Evolutionary conservation across 2,797 vertebrate genomes (phyloP).

Genomic region (Harpagifer antarcticus): DNA sequence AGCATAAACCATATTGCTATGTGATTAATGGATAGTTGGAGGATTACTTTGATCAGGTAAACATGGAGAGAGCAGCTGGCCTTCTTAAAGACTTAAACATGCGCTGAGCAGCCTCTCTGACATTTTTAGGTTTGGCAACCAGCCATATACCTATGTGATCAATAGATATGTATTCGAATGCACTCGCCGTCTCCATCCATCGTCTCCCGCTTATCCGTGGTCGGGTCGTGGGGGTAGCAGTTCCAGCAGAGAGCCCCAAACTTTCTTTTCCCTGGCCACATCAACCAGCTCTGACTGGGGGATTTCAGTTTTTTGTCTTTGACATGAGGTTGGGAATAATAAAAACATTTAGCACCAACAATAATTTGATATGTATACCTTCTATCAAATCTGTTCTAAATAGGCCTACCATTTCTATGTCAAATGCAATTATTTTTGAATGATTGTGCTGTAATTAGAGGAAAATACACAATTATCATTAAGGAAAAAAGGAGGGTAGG

Average conservation of each 20-base stretch:
- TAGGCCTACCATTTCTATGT: not conserved
- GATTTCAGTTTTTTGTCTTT: not conserved
- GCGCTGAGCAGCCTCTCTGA: constrained; percentile 12
- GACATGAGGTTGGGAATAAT: not conserved
- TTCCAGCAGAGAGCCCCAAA: no score
- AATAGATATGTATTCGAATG: not conserved
- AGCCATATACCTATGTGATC: not conserved
- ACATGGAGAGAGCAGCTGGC: constrained; percentile 12
- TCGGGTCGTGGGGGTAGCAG: no score
- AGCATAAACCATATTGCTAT: not conserved
- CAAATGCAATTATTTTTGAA: not conserved
- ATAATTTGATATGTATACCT: not conserved
- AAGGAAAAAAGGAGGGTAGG: not conserved
- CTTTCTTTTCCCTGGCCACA: no score
- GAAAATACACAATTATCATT: not conserved
- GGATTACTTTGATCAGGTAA: constrained; percentile 20
- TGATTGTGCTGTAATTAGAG: not conserved
- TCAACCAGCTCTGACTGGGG: no score
- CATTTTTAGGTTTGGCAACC: not conserved
- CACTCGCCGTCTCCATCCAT: no score
- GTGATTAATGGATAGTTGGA: constrained; percentile 2
- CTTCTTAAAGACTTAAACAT: constrained; percentile 22
- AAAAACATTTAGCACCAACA: not conserved
- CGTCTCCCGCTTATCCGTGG: no score
- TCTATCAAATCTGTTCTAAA: no score